Evolutionary conservation across 2,113 vertebrate genomes (phyloP).

Genomic region (Cyanoramphus novaezelandiae): DNA sequence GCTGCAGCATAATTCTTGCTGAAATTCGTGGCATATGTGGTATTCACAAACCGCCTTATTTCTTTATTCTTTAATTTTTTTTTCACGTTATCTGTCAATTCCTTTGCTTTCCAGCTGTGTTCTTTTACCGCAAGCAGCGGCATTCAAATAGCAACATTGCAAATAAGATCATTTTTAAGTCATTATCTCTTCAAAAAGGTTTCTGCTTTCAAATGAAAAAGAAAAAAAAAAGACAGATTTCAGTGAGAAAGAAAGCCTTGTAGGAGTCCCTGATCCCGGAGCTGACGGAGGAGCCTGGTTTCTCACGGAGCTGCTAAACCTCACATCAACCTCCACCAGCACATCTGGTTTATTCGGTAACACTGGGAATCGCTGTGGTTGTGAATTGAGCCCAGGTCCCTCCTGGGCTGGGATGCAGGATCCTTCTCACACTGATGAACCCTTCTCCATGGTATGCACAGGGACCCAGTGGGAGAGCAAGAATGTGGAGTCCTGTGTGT

Average conservation of each 20-base stretch:
- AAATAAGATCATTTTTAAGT: neutral
- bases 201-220: neutral
- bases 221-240: neutral
- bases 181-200: neutral
- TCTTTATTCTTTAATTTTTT: neutral
- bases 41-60: constrained; percentile 26
- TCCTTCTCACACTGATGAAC: neutral
- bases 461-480: fast-evolving
- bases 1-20: constrained; percentile 42
- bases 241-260: neutral
- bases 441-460: fast-evolving
- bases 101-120: neutral
- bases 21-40: constrained; percentile 36
- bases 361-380: neutral
- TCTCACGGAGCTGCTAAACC: neutral
- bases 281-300: neutral
- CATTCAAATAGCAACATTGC: neutral
- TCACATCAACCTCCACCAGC: neutral
- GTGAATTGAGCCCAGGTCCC: neutral
- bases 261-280: neutral
- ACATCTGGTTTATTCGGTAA: neutral
- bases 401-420: neutral
- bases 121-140: neutral
- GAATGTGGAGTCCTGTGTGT: fast-evolving
- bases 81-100: constrained; percentile 11